These are phyloP conservation scores for Arion vulgaris DNA, from an alignment of 1,140 invertebrate genomes.

Conservation along the genomic window DNA sequence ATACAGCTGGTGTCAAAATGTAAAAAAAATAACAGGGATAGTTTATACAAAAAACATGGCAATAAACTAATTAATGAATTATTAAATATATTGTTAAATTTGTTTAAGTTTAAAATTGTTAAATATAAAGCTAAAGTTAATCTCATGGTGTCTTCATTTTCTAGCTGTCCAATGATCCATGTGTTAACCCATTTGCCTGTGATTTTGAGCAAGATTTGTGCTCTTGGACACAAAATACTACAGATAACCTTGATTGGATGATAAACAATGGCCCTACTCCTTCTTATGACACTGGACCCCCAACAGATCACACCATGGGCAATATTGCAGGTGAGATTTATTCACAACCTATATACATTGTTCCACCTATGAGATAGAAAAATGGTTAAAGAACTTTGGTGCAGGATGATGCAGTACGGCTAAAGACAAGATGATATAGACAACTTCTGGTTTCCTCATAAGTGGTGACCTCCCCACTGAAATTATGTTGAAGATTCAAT, in stretches of 20 bases:
- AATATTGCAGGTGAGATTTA: conserved; percentile 14
- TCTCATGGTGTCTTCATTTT: not conserved
- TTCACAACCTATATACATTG: no score
- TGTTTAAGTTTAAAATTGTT: no score
- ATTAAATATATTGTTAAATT: no score
- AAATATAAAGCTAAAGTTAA: not conserved
- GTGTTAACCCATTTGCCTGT: conserved; percentile 39
- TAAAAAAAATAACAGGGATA: no score
- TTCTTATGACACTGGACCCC: conserved; percentile 45
- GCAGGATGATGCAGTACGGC: no score
- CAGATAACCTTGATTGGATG: conserved; percentile 59
- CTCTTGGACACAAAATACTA: conserved; percentile 55
- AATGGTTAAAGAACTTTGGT: not conserved
- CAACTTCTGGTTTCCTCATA: no score
- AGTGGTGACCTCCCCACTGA: no score
- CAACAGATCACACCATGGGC: conserved; percentile 45
- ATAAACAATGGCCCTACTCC: conserved; percentile 40
- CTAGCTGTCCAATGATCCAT: not conserved
- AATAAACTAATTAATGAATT: no score
- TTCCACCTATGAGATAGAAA: not conserved
- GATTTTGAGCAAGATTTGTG: conserved; percentile 58
- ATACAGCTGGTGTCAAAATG: no score
- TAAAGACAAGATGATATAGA: no score
- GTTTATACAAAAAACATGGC: no score
- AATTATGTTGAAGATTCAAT: no score